Conservation (phyloP, 1,140 invertebrate genomes). For the Cyrtorhinus lividipennis region DNA sequence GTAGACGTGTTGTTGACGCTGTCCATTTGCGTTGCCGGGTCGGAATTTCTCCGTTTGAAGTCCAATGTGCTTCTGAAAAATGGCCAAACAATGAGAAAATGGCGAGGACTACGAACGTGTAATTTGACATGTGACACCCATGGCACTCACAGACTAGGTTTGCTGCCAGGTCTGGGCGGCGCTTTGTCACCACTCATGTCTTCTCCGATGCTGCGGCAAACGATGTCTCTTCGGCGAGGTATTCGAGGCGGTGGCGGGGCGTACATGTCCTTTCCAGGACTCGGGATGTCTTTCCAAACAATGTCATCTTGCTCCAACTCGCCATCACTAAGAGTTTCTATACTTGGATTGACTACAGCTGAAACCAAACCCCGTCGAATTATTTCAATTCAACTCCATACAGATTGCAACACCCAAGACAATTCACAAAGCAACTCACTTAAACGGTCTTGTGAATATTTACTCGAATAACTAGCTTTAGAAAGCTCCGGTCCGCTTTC, state of each 20-base stretch:
- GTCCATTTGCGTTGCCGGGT: constrained; percentile 44
- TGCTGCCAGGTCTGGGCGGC: neutral
- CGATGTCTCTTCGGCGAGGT: constrained; percentile 17
- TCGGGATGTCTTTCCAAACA: constrained; percentile 15
- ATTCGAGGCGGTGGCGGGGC: constrained; percentile 13
- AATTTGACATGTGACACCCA: neutral
- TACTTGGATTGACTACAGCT: neutral
- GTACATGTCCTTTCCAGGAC: neutral
- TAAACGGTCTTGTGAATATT: no score
- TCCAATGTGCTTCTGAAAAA: constrained; percentile 27
- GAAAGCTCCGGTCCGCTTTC: constrained; percentile 1
- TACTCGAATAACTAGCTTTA: neutral
- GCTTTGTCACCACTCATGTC: neutral
- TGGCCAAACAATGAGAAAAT: neutral
- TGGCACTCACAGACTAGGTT: constrained; percentile 4
- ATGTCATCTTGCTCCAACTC: constrained; percentile 33
- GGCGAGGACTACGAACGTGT: neutral
- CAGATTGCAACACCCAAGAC: neutral
- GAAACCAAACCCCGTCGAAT: neutral
- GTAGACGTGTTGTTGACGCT: neutral
- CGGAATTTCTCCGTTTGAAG: constrained; percentile 50
- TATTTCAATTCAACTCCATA: neutral
- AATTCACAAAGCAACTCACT: no score
- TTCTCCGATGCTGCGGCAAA: constrained; percentile 14
- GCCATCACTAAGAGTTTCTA: constrained; percentile 34